Evolutionary conservation across 1,140 invertebrate species (phyloP).

Genomic region (Euura lappo): DNA sequence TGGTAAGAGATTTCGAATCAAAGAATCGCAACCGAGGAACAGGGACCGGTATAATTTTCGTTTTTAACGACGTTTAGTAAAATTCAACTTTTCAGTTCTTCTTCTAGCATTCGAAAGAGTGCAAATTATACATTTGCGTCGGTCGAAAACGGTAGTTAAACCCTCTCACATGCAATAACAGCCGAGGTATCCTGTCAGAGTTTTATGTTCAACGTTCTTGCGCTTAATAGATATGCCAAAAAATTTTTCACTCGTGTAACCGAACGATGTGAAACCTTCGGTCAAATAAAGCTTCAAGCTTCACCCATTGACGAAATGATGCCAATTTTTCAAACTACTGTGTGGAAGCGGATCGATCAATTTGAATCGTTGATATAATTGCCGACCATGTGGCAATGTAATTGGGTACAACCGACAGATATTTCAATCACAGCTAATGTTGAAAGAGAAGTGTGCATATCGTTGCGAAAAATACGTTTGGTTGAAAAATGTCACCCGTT

Average conservation of each 20-base stretch:
- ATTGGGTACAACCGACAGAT: not conserved
- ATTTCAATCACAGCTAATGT: slow-evolving; percentile 1
- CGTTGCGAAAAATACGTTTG: too few species aligned
- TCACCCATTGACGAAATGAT: too few species aligned
- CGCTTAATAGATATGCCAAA: too few species aligned
- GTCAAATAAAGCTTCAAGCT: too few species aligned
- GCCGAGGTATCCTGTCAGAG: not conserved
- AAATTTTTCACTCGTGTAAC: too few species aligned
- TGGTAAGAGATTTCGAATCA: not conserved
- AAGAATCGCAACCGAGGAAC: not conserved
- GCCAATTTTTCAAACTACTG: not conserved
- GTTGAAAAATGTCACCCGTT: not conserved
- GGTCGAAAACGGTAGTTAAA: not conserved
- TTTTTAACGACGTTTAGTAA: not conserved
- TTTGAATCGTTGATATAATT: not conserved
- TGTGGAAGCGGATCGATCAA: not conserved
- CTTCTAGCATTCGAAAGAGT: not conserved
- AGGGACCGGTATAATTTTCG: not conserved
- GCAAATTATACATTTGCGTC: not conserved
- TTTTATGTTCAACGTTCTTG: not conserved
- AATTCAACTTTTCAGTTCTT: not conserved
- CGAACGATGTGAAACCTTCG: too few species aligned
- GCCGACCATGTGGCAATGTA: not conserved
- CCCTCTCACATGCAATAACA: not conserved
- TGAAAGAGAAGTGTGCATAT: too few species aligned